A percentile compares a stretch with the other conserved stretches of the same genome.
Evolutionary conservation across 2,113 vertebrate genomes (phyloP).

Genomic region (Hydrolagus affinis): DNA sequence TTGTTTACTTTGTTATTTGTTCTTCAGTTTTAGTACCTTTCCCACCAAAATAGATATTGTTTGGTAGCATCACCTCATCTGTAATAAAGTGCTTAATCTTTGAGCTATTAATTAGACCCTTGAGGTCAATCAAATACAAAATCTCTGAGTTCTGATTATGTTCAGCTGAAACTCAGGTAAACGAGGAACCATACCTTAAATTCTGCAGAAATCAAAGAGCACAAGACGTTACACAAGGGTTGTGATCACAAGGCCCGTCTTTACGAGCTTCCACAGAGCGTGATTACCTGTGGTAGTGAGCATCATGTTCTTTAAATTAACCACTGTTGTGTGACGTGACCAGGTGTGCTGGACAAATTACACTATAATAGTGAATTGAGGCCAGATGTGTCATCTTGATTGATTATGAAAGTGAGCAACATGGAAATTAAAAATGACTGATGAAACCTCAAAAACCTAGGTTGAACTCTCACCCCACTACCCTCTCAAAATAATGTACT

Average conservation of each 20-base stretch:
- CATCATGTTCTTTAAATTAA: conserved; percentile 1
- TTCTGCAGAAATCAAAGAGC: neutral
- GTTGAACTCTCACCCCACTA: neutral
- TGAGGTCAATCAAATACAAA: neutral
- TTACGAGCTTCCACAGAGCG: neutral
- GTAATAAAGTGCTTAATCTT: neutral
- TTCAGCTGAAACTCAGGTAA: neutral
- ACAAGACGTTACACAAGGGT: neutral
- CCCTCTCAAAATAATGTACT: neutral
- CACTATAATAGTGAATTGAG: conserved; percentile 10
- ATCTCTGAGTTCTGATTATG: neutral
- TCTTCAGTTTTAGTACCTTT: neutral
- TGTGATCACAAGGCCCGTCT: neutral
- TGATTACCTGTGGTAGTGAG: conserved; percentile 1
- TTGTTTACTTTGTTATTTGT: conserved; percentile 11
- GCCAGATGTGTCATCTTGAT: conserved; percentile 23
- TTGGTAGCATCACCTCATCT: conserved; percentile 15
- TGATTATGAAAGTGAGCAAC: neutral
- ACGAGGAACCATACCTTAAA: neutral
- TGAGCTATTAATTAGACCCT: conserved; percentile 8
- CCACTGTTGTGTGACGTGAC: neutral
- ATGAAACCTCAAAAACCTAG: neutral
- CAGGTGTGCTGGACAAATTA: neutral
- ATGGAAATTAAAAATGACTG: conserved; percentile 16
- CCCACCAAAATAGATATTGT: neutral